Evolutionary conservation across 2,888 invertebrate genomes (phyloP), one percentile per base, ranked within the genome.

Genomic region (Melieria crassipennis): DNA sequence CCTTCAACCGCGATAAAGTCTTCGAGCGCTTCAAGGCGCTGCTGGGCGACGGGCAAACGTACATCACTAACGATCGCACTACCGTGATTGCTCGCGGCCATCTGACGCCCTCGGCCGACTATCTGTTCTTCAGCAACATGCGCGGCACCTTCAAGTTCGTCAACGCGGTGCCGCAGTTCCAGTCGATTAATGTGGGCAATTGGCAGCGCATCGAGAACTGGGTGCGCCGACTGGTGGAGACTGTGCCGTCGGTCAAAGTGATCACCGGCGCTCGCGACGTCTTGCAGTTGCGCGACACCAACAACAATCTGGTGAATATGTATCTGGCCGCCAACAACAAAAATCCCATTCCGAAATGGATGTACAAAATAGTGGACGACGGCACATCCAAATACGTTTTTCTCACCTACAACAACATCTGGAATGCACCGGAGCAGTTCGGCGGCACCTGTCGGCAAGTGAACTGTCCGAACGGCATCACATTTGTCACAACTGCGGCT

Each of bases 171-270:
- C 89, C 89, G 0, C 89, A 89, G 75, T 89, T 88, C 88, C 85
- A 87, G 75, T 84, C 84, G 1, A 88, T 90, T 76, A 91, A 91
- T 76, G 87, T 83, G 1, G 87, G 87, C 7, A 90, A 90, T 78
- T 90, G 90, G 90, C 82, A 86, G 52, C 71, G 74, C 0, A 79
- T 88, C 50, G 90, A 90, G 80, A 72, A 71, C 0, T 82, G 83
- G 74, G 82, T 88, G 1, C 81, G 89, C 70, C 77, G 78, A 11
- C 87, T 86, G 62, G 74, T 64, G 3, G 74, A 63, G 3, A 67
- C 7, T 57, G 16, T 7, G 5, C 48, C 48, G 10, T 7, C 7
- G 7, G 48, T 30, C 11, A 11, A 69, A 61, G 72, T 76, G 30
- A 73, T 73, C 13, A 76, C 74, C 57, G 75, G 75, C 11, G 73